phyloP scores from a whole-genome alignment of 2,888 invertebrate species.

The Cyclophora albipunctata region DNA sequence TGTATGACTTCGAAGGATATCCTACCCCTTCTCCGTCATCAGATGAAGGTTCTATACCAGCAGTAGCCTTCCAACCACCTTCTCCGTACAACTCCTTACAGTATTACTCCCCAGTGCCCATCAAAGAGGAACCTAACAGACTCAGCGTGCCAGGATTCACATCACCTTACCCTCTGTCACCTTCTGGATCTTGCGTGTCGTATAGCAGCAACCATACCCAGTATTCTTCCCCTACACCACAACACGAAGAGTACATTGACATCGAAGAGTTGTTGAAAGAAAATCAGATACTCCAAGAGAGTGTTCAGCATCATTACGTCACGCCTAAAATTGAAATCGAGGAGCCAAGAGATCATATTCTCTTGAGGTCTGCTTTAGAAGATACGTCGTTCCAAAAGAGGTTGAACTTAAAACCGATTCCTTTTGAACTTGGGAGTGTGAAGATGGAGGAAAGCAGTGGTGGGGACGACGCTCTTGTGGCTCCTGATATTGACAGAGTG shows the following conservation, averaged over 20 bases:
- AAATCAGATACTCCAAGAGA: constrained; percentile 70
- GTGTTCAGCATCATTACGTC: constrained; percentile 53
- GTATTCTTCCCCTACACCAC: constrained; percentile 69
- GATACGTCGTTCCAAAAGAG: constrained; percentile 91
- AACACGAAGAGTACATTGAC: constrained; percentile 78
- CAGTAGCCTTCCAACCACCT: constrained; percentile 73
- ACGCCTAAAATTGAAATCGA: constrained; percentile 75
- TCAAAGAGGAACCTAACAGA: constrained; percentile 74
- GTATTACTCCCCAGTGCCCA: constrained; percentile 49
- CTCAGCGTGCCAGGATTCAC: constrained; percentile 67
- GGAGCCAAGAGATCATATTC: constrained; percentile 80
- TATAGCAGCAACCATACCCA: constrained; percentile 73
- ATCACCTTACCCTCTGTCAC: constrained; percentile 72
- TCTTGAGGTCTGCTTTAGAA: constrained; percentile 86
- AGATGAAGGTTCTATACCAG: constrained; percentile 74
- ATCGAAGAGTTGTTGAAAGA: constrained; percentile 77
- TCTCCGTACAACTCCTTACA: constrained; percentile 71
- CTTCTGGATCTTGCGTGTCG: constrained; percentile 74
- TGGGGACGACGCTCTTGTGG: constrained; percentile 74
- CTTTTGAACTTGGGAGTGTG: constrained; percentile 76
- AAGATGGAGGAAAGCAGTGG: constrained; percentile 82
- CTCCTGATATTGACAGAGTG: constrained; percentile 88
- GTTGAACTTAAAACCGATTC: constrained; percentile 87
- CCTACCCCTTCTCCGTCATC: constrained; percentile 67
- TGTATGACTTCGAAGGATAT: constrained; percentile 69